Evolutionary conservation across 2,797 vertebrate genomes (phyloP).

Genomic region (Phyllotis vaccarum): DNA sequence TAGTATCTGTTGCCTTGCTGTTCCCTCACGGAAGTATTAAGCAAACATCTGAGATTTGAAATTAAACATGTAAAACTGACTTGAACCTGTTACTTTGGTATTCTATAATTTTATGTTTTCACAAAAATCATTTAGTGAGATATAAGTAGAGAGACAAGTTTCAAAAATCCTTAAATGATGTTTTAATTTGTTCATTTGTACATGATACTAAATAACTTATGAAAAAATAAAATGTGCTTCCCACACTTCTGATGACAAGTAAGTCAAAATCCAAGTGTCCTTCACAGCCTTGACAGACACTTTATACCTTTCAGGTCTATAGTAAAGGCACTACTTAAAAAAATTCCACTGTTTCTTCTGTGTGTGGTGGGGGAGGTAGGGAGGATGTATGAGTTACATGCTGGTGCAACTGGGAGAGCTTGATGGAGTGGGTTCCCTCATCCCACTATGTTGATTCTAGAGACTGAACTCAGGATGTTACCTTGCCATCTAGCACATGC

Average conservation of each 20-base stretch:
- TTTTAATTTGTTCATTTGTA: not conserved
- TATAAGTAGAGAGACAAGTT: not conserved
- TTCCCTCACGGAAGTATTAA: not conserved
- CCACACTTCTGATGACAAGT: not conserved
- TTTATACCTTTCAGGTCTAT: not conserved
- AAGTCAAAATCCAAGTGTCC: not conserved
- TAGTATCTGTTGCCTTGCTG: not conserved
- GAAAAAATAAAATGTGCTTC: not conserved
- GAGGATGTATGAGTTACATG: not conserved
- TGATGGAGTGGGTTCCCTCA: not conserved
- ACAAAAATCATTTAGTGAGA: not conserved
- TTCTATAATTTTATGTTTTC: not conserved
- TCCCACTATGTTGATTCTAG: not conserved
- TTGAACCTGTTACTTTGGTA: not conserved
- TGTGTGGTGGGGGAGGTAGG: not conserved
- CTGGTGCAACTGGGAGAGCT: not conserved
- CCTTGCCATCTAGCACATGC: not conserved
- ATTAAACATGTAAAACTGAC: not conserved
- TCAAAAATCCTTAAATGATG: not conserved
- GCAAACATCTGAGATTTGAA: slow-evolving; percentile 3
- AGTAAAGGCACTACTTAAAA: not conserved
- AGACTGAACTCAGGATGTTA: not conserved
- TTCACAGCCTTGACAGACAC: accelerated
- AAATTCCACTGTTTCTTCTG: not conserved
- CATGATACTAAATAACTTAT: not conserved